These are phyloP conservation scores for Crematogaster levior DNA, from an alignment of 2,888 invertebrate species.

Conservation along the genomic window DNA sequence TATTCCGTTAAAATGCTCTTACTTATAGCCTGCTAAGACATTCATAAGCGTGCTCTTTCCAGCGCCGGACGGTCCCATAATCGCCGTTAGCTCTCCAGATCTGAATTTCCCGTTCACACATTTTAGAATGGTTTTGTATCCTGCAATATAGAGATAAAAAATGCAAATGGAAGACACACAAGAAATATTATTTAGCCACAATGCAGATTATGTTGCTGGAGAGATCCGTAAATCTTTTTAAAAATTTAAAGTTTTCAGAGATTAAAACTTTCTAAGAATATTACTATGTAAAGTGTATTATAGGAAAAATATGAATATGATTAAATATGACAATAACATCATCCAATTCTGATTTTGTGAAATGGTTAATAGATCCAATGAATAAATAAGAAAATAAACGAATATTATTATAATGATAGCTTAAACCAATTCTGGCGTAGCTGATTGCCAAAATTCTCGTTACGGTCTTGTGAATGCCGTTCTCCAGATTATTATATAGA, in stretches of 20 bases:
- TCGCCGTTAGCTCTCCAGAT: constrained; percentile 97
- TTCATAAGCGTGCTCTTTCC: constrained; percentile 95
- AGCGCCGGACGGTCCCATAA: constrained; percentile 97
- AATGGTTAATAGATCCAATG: not conserved
- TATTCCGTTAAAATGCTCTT: constrained; percentile 81
- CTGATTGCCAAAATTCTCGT: constrained; percentile 52
- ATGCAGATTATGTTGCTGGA: not conserved
- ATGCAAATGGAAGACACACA: not conserved
- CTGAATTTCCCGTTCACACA: constrained; percentile 95
- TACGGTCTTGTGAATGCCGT: constrained; percentile 54
- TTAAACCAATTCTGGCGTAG: not conserved
- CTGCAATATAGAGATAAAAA: constrained; percentile 73
- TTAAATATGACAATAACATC: not conserved
- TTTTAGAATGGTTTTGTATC: constrained; percentile 95
- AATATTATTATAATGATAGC: not conserved
- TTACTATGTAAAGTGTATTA: not conserved
- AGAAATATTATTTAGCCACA: not conserved
- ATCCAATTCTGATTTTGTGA: not conserved
- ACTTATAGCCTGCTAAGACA: constrained; percentile 95
- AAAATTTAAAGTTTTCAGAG: not conserved
- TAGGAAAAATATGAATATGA: not conserved
- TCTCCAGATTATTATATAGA: constrained; percentile 23
- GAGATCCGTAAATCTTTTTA: not conserved
- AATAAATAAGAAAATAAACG: not conserved
- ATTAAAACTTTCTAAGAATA: not conserved